Conservation (phyloP, 2,113 vertebrate genomes). For the Odocoileus virginianus region DNA sequence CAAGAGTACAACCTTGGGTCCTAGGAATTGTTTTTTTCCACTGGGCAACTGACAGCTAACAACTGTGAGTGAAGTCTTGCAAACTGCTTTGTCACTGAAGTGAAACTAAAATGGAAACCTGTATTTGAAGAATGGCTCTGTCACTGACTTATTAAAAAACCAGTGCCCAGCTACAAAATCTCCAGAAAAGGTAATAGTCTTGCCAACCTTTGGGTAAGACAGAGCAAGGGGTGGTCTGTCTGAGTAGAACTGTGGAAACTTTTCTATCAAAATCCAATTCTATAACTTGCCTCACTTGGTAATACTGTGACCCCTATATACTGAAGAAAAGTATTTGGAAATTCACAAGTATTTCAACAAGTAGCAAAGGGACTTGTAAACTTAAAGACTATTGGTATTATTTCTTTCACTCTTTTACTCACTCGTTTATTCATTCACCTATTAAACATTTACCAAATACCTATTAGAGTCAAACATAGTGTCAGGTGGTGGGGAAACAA, state of each 20-base stretch:
- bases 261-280: constrained; percentile 48
- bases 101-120: constrained; percentile 65
- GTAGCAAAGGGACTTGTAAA: neutral
- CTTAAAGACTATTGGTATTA: neutral
- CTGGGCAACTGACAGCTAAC: constrained; percentile 15
- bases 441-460: neutral
- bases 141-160: constrained; percentile 58
- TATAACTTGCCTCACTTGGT: constrained; percentile 2
- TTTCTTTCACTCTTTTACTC: neutral
- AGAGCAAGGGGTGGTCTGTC: neutral
- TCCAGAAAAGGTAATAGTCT: constrained; percentile 41
- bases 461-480: neutral
- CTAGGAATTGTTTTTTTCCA: neutral
- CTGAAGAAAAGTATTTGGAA: constrained; percentile 24
- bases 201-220: constrained; percentile 42
- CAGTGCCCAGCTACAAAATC: constrained; percentile 12
- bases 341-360: neutral
- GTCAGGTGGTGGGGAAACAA: neutral
- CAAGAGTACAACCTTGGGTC: neutral
- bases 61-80: constrained; percentile 40
- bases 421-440: neutral
- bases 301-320: neutral
- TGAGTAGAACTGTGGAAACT: constrained; percentile 38
- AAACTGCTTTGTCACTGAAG: constrained; percentile 23
- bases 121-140: constrained; percentile 64